Evolutionary conservation across 2,113 vertebrate species (phyloP).

Genomic region (Lepisosteus oculatus): DNA sequence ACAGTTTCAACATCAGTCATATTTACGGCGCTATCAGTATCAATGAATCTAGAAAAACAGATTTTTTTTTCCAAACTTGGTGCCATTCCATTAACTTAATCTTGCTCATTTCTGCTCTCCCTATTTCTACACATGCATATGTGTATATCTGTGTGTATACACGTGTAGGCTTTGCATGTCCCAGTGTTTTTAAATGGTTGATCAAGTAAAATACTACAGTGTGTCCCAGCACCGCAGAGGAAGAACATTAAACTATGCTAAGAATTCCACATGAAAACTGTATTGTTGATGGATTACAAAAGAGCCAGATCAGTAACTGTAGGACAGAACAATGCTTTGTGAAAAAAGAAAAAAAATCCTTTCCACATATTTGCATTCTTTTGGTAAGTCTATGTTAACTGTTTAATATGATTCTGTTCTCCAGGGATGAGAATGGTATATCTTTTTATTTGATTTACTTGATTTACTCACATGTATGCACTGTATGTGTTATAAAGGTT

Average conservation of each 20-base stretch:
- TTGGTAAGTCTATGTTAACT: not conserved
- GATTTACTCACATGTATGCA: too few relatives aligned
- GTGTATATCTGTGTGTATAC: too few relatives aligned
- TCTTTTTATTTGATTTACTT: too few relatives aligned
- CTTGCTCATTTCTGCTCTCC: too few relatives aligned
- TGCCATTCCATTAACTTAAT: too few relatives aligned
- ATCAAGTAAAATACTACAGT: constrained; percentile 23
- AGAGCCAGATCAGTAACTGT: not conserved
- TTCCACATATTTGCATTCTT: constrained; percentile 1
- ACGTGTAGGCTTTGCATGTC: too few relatives aligned
- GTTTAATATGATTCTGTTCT: not conserved
- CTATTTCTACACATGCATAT: too few relatives aligned
- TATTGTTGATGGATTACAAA: constrained; percentile 9
- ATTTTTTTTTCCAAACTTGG: too few relatives aligned
- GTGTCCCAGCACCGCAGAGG: constrained; percentile 19
- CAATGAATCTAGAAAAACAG: too few relatives aligned
- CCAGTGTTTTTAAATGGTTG: not conserved
- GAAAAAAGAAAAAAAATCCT: not conserved
- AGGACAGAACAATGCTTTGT: not conserved
- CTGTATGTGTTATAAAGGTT: too few relatives aligned
- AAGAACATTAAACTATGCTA: constrained; percentile 23
- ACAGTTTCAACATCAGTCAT: too few relatives aligned
- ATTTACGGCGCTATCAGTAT: too few relatives aligned
- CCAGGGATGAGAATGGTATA: not conserved
- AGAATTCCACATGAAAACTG: constrained; percentile 25